Evolutionary conservation across 1,140 invertebrate species (phyloP).

Genomic region (Vanessa tameamea): DNA sequence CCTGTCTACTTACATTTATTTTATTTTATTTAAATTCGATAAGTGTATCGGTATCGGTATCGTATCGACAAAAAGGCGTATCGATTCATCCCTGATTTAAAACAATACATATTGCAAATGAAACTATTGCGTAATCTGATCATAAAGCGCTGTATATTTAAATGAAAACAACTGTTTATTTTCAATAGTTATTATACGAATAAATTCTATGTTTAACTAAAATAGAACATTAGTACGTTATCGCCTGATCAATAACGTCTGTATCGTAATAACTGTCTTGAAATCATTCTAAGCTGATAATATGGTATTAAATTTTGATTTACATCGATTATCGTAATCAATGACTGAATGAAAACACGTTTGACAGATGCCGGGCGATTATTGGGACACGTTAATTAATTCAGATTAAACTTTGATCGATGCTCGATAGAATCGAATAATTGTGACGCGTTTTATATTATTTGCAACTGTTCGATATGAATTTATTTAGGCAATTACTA

Average conservation of each 20-base stretch:
- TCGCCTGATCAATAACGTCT: conserved; percentile 28
- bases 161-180: too few relatives aligned
- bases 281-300: conserved; percentile 53
- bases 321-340: conserved; percentile 44
- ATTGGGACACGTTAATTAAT: conserved; percentile 28
- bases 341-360: conserved; percentile 27
- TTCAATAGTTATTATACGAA: not conserved
- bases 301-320: conserved; percentile 56
- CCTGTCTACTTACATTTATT: too few relatives aligned
- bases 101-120: too few relatives aligned
- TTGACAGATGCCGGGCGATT: conserved; percentile 16
- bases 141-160: too few relatives aligned
- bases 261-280: conserved; percentile 52
- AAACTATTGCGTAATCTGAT: too few relatives aligned
- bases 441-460: not conserved
- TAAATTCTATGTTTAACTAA: conserved; percentile 4
- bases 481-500: too few relatives aligned
- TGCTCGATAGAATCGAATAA: not conserved
- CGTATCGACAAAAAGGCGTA: too few relatives aligned
- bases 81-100: too few relatives aligned
- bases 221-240: conserved; percentile 25
- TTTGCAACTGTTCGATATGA: too few relatives aligned
- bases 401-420: conserved; percentile 31
- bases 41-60: too few relatives aligned
- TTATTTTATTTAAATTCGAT: too few relatives aligned